Conservation (phyloP, 2,888 invertebrate genomes). For the Cremastinae sp. region DNA sequence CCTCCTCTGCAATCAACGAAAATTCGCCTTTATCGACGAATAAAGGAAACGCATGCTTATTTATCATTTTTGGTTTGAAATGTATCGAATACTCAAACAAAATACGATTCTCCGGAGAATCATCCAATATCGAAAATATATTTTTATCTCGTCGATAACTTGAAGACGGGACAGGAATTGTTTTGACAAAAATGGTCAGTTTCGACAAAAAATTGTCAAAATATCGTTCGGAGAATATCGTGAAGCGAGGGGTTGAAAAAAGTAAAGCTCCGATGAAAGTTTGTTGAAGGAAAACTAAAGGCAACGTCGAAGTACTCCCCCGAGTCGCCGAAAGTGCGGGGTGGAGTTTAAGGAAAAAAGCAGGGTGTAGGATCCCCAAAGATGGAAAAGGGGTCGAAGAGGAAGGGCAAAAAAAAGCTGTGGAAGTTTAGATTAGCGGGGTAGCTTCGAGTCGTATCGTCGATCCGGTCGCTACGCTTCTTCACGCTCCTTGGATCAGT, state of each 20-base stretch:
- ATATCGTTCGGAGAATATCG: background rate
- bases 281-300: conserved; percentile 24
- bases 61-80: no score
- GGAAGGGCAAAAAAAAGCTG: conserved; percentile 22
- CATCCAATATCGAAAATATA: no score
- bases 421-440: conserved; percentile 58
- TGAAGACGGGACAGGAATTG: no score
- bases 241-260: conserved; percentile 13
- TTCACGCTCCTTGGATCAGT: conserved; percentile 27
- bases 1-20: no score
- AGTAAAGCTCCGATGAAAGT: conserved; percentile 29
- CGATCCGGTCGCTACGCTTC: conserved; percentile 53
- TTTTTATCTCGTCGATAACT: no score
- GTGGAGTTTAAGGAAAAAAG: no score
- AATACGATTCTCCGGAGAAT: no score
- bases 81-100: no score
- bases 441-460: conserved; percentile 54
- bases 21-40: no score
- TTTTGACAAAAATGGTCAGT: background rate
- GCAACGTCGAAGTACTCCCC: conserved; percentile 24
- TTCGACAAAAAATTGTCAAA: background rate
- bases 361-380: no score
- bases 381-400: conserved; percentile 33
- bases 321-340: conserved; percentile 33
- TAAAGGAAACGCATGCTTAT: no score